Base-by-base conservation (phyloP, 2,797 vertebrate genomes). In the Eupleurogrammus muticus region DNA sequence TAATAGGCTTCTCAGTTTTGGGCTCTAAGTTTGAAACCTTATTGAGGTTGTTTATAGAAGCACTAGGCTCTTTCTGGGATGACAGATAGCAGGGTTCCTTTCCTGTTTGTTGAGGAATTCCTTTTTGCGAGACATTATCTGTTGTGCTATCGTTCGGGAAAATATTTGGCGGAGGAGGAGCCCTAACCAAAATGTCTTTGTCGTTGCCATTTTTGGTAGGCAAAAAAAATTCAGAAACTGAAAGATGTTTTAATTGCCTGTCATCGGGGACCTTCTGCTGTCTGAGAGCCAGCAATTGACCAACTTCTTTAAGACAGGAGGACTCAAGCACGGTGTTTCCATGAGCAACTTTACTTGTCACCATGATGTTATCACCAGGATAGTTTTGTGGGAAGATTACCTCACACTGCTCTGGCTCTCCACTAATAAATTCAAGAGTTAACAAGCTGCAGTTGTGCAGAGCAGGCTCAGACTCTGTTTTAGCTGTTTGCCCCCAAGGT, bases 171-270 rank as follows among this genome's bases (percentile, higher is more conserved):
- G 83, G 84, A n/a, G 74, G 73, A 52, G 36, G 68, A 74, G 71
- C 66, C 72, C 79, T 80, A 48, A 69, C 89, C 61, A 85, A 60
- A 73, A 64, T 34, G 58, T 84, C 75, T 66, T 85, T 89, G 67
- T 77, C 61, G 82, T 71, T 90, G 72, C 80, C 66, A 68, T 66
- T 91, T 91, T 86, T 89, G 70, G 79, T 71, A 75, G 91, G 82
- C 64, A 92, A 75, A 75, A 84, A 42, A 14, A 87, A 34, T 81
- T 91, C 83, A 48, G 86, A 86, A 66, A 90, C 91, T 68, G 84
- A 70, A 50, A 76, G 79, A 71, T 92, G 84, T 85, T 77, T 89
- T 34, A 87, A 82, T 60, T 70, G 66, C 81, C 87, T 87, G 54
- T 85, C 34, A 71, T 89, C 85, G 59, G 79, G 14, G 40, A 63